phyloP scores from a whole-genome alignment of 2,888 invertebrate genomes.

The Andrena hattorfiana region DNA sequence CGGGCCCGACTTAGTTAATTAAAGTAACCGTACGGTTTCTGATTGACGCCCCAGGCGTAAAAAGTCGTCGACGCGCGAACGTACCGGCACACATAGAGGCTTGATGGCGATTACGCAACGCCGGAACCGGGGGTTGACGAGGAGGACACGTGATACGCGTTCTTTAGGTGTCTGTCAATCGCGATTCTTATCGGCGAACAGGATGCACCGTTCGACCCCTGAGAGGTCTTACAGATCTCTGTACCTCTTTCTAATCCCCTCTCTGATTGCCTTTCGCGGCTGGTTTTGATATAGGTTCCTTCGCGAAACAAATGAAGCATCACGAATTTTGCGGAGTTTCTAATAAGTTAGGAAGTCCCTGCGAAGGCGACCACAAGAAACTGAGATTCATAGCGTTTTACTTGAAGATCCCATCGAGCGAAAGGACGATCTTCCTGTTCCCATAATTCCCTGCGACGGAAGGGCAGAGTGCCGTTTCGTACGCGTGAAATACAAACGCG shows the following conservation, averaged over 20 bases:
- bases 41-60: constrained; percentile 77
- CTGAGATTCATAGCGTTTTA: not conserved
- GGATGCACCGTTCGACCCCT: not conserved
- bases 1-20: constrained; percentile 77
- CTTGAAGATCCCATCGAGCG: not conserved
- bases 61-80: constrained; percentile 66
- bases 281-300: not conserved
- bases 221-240: not conserved
- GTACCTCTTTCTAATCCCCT: not conserved
- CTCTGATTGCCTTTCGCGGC: not conserved
- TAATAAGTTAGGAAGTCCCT: too few relatives aligned
- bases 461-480: constrained; percentile 12
- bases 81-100: constrained; percentile 39
- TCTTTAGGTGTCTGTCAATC: constrained; percentile 9
- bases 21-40: constrained; percentile 79
- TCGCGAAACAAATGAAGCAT: too few relatives aligned
- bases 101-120: constrained; percentile 69
- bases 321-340: too few relatives aligned
- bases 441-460: constrained; percentile 1
- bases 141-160: constrained; percentile 29
- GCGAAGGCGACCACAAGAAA: not conserved
- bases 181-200: not conserved
- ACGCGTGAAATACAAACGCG: constrained; percentile 39
- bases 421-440: not conserved
- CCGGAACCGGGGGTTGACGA: constrained; percentile 44